A percentile compares a stretch with the other conserved stretches of the same genome.
phyloP scores from a whole-genome alignment of 2,113 vertebrate species.

The Martes martes region DNA sequence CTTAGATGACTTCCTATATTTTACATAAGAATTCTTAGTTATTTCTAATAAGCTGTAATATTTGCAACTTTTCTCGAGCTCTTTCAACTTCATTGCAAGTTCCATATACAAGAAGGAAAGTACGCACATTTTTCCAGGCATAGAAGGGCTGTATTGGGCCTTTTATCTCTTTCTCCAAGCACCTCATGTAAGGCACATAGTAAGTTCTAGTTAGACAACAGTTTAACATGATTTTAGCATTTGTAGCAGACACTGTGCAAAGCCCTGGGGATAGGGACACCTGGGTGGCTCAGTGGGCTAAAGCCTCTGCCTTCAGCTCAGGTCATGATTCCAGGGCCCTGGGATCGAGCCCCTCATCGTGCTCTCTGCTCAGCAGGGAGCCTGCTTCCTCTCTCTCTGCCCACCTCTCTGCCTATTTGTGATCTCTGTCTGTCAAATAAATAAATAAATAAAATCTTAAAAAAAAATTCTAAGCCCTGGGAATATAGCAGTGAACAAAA shows the following conservation, averaged over 20 bases:
- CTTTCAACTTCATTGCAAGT: not conserved
- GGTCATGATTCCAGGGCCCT: too few relatives aligned
- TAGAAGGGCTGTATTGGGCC: not conserved
- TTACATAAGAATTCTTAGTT: not conserved
- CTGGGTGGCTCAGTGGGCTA: too few relatives aligned
- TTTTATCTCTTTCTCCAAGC: not conserved
- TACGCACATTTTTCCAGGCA: not conserved
- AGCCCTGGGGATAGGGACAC: not conserved
- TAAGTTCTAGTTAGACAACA: not conserved
- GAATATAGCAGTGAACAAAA: not conserved
- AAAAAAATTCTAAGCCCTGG: not conserved
- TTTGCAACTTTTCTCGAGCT: not conserved
- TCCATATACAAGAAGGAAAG: not conserved
- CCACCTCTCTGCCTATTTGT: too few relatives aligned
- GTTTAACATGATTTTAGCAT: not conserved
- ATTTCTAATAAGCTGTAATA: not conserved
- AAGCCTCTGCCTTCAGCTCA: too few relatives aligned
- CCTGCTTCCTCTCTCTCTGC: too few relatives aligned
- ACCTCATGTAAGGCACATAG: not conserved
- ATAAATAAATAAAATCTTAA: too few relatives aligned
- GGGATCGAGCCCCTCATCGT: too few relatives aligned
- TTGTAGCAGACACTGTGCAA: not conserved
- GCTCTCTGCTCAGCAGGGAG: too few relatives aligned
- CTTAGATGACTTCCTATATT: not conserved
- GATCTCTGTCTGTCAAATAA: too few relatives aligned